Percentiles rank a stretch among this genome's conserved stretches.
These are phyloP conservation scores for Gibbula magus DNA, from an alignment of 2,888 invertebrate species.

Conservation along the genomic window DNA sequence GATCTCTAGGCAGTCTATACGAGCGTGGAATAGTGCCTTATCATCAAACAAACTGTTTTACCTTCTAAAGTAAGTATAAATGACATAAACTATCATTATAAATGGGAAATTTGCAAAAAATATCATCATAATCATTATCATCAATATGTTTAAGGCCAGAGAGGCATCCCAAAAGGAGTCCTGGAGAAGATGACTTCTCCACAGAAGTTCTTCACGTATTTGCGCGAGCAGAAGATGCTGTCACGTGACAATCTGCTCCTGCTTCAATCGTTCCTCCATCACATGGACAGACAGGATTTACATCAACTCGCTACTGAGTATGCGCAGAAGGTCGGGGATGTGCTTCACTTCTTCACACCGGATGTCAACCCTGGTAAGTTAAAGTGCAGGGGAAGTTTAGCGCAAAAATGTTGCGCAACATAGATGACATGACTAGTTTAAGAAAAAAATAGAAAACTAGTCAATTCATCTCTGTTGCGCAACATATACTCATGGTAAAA, in stretches of 20 bases:
- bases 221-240: slow-evolving; percentile 22
- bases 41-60: too few relatives aligned
- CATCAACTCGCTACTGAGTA: slow-evolving; percentile 34
- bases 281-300: slow-evolving; percentile 30
- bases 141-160: slow-evolving; percentile 13
- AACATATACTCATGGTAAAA: too few relatives aligned
- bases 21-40: too few relatives aligned
- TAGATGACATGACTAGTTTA: too few relatives aligned
- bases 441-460: too few relatives aligned
- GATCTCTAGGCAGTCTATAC: too few relatives aligned
- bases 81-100: too few relatives aligned
- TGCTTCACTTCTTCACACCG: slow-evolving; percentile 35
- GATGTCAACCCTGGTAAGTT: slow-evolving; percentile 27
- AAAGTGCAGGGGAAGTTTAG: too few relatives aligned
- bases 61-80: too few relatives aligned
- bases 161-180: slow-evolving; percentile 25
- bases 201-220: slow-evolving; percentile 33
- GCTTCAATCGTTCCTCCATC: slow-evolving; percentile 35
- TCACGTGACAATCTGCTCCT: slow-evolving; percentile 36
- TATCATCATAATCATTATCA: background rate
- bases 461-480: too few relatives aligned
- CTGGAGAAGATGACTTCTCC: slow-evolving; percentile 27
- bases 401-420: too few relatives aligned
- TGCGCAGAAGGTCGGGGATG: slow-evolving; percentile 27
- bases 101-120: too few relatives aligned